Evolutionary conservation across 2,113 vertebrate species (phyloP).

Genomic region (Catharus fuscescens): DNA sequence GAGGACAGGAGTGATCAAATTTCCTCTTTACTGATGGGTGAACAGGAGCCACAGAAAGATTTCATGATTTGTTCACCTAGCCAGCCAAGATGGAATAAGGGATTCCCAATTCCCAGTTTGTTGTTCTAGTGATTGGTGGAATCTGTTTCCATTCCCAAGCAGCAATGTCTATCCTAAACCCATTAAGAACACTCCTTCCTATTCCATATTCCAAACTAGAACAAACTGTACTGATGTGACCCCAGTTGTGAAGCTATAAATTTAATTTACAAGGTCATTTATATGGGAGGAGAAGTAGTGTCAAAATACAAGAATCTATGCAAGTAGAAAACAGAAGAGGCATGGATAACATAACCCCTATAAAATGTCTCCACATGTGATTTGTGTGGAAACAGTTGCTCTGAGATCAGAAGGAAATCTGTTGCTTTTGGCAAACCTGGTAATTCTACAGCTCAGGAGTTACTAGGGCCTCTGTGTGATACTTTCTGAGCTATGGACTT

Average conservation of each 20-base stretch:
- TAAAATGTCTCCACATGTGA: slow-evolving; percentile 53
- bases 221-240: slow-evolving; percentile 56
- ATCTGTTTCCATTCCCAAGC: slow-evolving; percentile 33
- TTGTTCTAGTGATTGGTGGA: slow-evolving; percentile 30
- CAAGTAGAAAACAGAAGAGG: slow-evolving; percentile 57
- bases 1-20: slow-evolving; percentile 10
- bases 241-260: slow-evolving; percentile 41
- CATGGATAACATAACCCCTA: slow-evolving; percentile 51
- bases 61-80: slow-evolving; percentile 25
- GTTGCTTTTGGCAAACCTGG: slow-evolving; percentile 59
- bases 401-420: slow-evolving; percentile 56
- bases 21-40: slow-evolving; percentile 4
- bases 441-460: slow-evolving; percentile 29
- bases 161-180: slow-evolving; percentile 18
- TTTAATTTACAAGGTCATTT: slow-evolving; percentile 60
- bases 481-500: slow-evolving; percentile 32
- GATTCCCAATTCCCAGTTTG: slow-evolving; percentile 49
- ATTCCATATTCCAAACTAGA: slow-evolving; percentile 38
- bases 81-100: background rate
- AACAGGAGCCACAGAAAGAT: slow-evolving; percentile 3
- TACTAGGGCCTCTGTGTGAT: slow-evolving; percentile 29
- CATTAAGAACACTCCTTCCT: slow-evolving; percentile 32
- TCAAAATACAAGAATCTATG: slow-evolving; percentile 60
- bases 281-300: slow-evolving; percentile 50
- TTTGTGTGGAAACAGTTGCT: slow-evolving; percentile 63